Conservation (phyloP, 2,797 vertebrate species). For the Sandelia bainsii region DNA sequence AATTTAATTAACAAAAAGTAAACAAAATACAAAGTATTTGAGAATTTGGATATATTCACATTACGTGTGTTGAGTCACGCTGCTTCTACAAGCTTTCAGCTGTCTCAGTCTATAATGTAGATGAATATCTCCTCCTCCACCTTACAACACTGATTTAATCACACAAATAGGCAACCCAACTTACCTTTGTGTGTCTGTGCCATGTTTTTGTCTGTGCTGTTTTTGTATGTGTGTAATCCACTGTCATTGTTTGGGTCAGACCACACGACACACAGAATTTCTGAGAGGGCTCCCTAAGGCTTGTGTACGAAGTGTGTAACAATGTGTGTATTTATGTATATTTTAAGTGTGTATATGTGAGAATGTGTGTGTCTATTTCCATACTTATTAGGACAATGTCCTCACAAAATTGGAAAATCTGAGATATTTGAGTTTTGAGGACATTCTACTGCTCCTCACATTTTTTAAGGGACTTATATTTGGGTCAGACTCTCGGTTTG, state of each 20-base stretch:
- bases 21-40: conserved; percentile 20
- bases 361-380: background rate
- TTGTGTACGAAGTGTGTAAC: conserved; percentile 21
- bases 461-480: conserved; percentile 23
- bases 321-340: conserved; percentile 2
- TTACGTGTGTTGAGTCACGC: conserved; percentile 59
- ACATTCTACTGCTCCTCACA: conserved; percentile 3
- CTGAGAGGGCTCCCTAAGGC: conserved; percentile 23
- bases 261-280: conserved; percentile 31
- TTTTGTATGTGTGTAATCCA: conserved; percentile 17
- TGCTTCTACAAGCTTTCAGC: conserved; percentile 37
- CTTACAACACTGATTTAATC: conserved; percentile 73
- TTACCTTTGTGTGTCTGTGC: conserved; percentile 41
- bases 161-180: conserved; percentile 60
- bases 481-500: conserved; percentile 38
- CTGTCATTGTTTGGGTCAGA: conserved; percentile 29
- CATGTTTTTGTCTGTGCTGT: conserved; percentile 4
- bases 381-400: conserved; percentile 5
- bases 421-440: background rate
- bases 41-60: conserved; percentile 17
- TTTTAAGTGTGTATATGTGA: background rate
- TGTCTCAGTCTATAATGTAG: conserved; percentile 55
- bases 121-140: conserved; percentile 62
- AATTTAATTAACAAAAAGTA: conserved; percentile 15
- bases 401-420: conserved; percentile 7